phyloP scores from a whole-genome alignment of 1,140 invertebrate genomes.

The Venustaconcha ellipsiformis region DNA sequence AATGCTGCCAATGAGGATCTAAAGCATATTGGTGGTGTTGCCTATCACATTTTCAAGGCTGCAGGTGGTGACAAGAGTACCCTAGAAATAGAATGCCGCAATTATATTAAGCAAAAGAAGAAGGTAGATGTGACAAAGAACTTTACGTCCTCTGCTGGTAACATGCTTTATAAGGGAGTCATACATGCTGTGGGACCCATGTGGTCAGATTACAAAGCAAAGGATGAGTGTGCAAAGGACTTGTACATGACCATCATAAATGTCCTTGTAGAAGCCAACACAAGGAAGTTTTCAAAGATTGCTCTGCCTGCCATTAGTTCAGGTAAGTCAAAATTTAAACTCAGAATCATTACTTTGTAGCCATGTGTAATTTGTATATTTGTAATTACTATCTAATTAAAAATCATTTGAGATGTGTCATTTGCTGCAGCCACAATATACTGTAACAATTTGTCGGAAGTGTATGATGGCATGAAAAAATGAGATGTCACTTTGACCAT shows the following conservation, averaged over 20 bases:
- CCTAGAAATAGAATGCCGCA: conserved; percentile 32
- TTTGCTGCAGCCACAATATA: no score
- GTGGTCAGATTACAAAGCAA: conserved; percentile 23
- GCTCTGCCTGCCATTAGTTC: conserved; percentile 37
- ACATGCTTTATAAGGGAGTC: conserved; percentile 26
- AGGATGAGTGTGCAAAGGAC: conserved; percentile 8
- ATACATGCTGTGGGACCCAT: conserved; percentile 41
- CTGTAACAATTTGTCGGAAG: no score
- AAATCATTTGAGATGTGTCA: no score
- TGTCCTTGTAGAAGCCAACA: conserved; percentile 6
- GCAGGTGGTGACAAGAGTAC: conserved; percentile 20
- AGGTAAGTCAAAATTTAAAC: conserved; percentile 9
- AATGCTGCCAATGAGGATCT: conserved; percentile 44
- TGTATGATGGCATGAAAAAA: no score
- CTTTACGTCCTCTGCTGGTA: conserved; percentile 28
- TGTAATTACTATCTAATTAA: no score
- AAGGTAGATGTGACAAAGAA: conserved; percentile 14
- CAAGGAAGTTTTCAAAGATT: conserved; percentile 2
- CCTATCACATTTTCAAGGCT: conserved; percentile 38
- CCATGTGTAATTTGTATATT: no score
- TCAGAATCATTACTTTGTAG: no score
- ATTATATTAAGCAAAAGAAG: conserved; percentile 9
- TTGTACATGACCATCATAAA: conserved; percentile 32
- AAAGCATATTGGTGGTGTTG: conserved; percentile 38
- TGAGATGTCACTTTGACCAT: no score